These are phyloP conservation scores for Pyrocephalus nanus DNA, from an alignment of 2,797 vertebrate species.

Conservation along the genomic window DNA sequence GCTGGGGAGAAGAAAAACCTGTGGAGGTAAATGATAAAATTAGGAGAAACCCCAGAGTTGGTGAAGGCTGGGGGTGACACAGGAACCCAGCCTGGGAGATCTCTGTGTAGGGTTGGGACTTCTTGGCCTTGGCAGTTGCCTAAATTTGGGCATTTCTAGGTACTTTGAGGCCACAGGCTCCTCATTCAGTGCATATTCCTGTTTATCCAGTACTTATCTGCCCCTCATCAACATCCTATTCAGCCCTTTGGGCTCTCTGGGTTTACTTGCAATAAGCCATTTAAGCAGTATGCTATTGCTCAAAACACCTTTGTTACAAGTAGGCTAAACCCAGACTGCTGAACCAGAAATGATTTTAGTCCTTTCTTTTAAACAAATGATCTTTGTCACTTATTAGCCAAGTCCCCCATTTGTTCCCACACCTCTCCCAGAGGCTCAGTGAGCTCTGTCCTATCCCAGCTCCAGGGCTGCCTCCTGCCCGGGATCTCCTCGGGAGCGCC, in stretches of 20 bases:
- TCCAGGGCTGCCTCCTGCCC: not conserved
- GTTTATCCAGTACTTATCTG: not conserved
- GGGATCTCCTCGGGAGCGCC: not conserved
- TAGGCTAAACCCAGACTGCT: slow-evolving; percentile 42
- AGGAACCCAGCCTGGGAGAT: not conserved
- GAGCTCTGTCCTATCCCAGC: not conserved
- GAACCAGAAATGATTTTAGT: slow-evolving; percentile 29
- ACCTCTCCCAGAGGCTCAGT: not conserved
- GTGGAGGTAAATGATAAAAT: not conserved
- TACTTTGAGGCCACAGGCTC: not conserved
- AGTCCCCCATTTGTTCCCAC: not conserved
- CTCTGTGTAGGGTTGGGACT: accelerated
- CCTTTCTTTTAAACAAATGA: slow-evolving; percentile 53
- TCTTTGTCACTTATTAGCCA: slow-evolving; percentile 37
- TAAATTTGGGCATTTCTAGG: not conserved
- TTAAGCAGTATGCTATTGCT: slow-evolving; percentile 30
- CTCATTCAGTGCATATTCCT: not conserved
- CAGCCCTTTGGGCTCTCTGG: not conserved
- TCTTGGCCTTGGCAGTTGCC: not conserved
- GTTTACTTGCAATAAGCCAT: slow-evolving; percentile 31
- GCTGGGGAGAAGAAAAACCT: not conserved
- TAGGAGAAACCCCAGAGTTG: accelerated
- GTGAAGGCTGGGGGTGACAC: accelerated
- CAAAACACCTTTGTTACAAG: slow-evolving; percentile 56
- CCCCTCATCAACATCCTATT: not conserved